Evolutionary conservation across 2,113 vertebrate species (phyloP).

Genomic region (Petrocephalus microphthalmus): DNA sequence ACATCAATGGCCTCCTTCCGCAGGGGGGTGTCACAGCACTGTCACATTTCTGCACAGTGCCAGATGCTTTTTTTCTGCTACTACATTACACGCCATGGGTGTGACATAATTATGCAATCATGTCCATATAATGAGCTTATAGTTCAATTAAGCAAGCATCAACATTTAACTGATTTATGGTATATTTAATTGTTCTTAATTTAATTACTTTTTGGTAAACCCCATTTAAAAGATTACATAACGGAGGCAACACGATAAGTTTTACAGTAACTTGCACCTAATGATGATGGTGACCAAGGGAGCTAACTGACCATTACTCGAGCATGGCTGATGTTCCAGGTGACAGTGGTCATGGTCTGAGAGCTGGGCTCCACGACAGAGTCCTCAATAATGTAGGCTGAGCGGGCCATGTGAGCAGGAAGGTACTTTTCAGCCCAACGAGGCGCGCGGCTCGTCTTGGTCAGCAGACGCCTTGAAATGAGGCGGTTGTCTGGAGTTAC

Average conservation of each 20-base stretch:
- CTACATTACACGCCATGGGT: neutral
- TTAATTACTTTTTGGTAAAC: neutral
- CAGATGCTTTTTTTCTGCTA: neutral
- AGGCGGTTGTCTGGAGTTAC: conserved; percentile 86
- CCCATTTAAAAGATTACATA: neutral
- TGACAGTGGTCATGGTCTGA: conserved; percentile 87
- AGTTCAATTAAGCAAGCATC: neutral
- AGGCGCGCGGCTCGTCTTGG: conserved; percentile 90
- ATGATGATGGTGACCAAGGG: neutral
- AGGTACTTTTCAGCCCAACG: conserved; percentile 90
- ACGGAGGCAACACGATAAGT: neutral
- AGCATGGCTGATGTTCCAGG: conserved; percentile 93
- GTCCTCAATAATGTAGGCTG: conserved; percentile 92
- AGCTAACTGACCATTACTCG: conserved; percentile 75
- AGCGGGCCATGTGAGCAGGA: conserved; percentile 81
- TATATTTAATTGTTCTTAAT: neutral
- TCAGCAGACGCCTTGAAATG: conserved; percentile 88
- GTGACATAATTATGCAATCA: neutral
- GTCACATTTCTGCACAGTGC: neutral
- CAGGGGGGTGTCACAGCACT: neutral
- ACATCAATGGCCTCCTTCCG: neutral
- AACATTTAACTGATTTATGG: neutral
- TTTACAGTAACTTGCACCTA: neutral
- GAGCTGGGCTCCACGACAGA: conserved; percentile 88
- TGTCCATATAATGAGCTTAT: neutral